Conservation (phyloP, 2,113 vertebrate genomes). For the Trinectes maculatus region DNA sequence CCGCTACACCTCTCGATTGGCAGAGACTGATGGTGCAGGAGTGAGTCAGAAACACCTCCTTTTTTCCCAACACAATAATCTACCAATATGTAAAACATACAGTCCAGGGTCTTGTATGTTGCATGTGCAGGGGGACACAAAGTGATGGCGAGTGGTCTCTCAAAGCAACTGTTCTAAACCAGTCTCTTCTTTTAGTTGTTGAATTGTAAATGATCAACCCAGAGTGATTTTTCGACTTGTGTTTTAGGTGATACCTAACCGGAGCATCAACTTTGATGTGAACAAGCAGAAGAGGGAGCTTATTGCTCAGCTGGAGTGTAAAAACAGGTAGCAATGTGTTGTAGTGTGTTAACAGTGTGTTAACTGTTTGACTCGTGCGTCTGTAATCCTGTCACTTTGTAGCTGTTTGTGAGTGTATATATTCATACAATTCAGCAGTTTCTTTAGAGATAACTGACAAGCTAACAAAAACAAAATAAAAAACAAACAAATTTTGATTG, state of each 20-base stretch:
- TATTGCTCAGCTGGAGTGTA: conserved; percentile 94
- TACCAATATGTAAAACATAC: neutral
- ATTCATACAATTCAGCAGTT: too few relatives aligned
- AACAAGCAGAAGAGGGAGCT: conserved; percentile 95
- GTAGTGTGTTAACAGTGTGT: too few relatives aligned
- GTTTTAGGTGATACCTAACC: conserved; percentile 85
- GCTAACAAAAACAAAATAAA: too few relatives aligned
- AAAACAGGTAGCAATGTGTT: conserved; percentile 91
- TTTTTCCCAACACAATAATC: neutral
- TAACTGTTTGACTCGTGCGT: too few relatives aligned
- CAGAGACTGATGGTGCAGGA: conserved; percentile 84
- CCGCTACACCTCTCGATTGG: conserved; percentile 91
- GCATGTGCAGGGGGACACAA: neutral
- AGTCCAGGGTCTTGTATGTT: neutral
- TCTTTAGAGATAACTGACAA: too few relatives aligned
- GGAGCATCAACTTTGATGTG: conserved; percentile 89
- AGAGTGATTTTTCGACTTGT: neutral
- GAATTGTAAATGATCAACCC: neutral
- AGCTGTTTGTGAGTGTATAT: too few relatives aligned
- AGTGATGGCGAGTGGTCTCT: neutral
- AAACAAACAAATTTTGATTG: too few relatives aligned
- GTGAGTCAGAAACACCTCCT: conserved; percentile 79
- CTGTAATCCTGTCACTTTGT: too few relatives aligned
- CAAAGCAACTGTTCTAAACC: too few relatives aligned
- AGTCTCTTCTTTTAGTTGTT: neutral